A percentile compares a stretch with the other conserved stretches of the same genome.
phyloP scores from a whole-genome alignment of 2,113 vertebrate species.

The Mesocricetus auratus region DNA sequence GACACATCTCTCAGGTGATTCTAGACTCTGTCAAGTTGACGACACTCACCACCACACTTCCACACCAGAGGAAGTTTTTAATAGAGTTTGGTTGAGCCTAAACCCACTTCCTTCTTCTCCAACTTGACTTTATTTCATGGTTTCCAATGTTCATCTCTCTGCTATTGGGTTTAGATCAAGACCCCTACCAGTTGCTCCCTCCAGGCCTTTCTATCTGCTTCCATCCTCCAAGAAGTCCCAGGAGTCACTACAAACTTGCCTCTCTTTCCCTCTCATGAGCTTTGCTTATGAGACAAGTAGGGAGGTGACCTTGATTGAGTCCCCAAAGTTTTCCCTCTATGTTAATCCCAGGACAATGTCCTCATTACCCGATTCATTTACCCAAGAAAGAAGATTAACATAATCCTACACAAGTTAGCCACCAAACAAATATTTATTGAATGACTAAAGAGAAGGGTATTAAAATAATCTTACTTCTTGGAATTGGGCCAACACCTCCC shows the following conservation, averaged over 20 bases:
- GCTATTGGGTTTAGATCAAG: background rate
- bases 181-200: background rate
- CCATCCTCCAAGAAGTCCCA: background rate
- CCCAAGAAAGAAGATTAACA: slow-evolving; percentile 41
- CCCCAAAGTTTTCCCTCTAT: background rate
- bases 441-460: background rate
- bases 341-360: background rate
- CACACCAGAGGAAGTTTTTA: background rate
- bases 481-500: background rate
- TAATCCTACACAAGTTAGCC: slow-evolving; percentile 26
- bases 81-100: background rate
- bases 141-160: background rate
- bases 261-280: background rate
- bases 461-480: slow-evolving; percentile 44
- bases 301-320: background rate
- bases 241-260: background rate
- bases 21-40: background rate
- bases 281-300: background rate
- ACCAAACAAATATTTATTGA: slow-evolving; percentile 38
- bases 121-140: background rate
- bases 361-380: background rate
- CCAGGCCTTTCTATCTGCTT: background rate
- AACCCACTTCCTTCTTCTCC: background rate
- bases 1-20: background rate
- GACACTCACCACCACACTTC: background rate